phyloP scores from a whole-genome alignment of 53 echinoderm and acorn worm species.

The Henricia sp. region DNA sequence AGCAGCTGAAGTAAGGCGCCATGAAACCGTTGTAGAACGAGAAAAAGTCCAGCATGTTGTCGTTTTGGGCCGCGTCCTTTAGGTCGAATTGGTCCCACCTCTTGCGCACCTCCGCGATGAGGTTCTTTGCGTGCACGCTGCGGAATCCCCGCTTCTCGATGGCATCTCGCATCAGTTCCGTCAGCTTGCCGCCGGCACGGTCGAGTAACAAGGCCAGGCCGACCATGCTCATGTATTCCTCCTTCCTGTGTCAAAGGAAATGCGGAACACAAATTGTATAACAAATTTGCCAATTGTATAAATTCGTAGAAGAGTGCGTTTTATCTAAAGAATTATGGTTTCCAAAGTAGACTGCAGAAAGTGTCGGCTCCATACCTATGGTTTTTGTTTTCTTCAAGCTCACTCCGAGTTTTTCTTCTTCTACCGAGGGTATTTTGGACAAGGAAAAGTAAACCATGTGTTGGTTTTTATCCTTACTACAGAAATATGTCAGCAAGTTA shows the following conservation, averaged over 20 bases:
- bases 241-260: constrained; percentile 51
- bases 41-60: constrained; percentile 43
- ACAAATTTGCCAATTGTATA: neutral
- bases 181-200: constrained; percentile 66
- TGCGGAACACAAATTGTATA: neutral
- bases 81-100: constrained; percentile 55
- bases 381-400: neutral
- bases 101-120: constrained; percentile 49
- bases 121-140: constrained; percentile 8
- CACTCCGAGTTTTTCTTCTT: neutral
- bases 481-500: too few relatives aligned
- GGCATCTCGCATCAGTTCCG: constrained; percentile 44
- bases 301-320: neutral
- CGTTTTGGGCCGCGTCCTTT: constrained; percentile 21
- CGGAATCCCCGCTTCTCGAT: constrained; percentile 32
- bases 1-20: constrained; percentile 73
- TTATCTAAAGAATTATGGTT: neutral
- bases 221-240: constrained; percentile 69
- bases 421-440: neutral
- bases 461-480: too few relatives aligned
- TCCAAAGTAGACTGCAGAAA: neutral
- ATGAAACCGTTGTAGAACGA: constrained; percentile 70
- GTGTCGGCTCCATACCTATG: neutral
- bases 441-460: too few relatives aligned
- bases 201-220: constrained; percentile 68